Evolutionary conservation across 2,888 invertebrate genomes (phyloP).

Genomic region (Saturnia japonica): DNA sequence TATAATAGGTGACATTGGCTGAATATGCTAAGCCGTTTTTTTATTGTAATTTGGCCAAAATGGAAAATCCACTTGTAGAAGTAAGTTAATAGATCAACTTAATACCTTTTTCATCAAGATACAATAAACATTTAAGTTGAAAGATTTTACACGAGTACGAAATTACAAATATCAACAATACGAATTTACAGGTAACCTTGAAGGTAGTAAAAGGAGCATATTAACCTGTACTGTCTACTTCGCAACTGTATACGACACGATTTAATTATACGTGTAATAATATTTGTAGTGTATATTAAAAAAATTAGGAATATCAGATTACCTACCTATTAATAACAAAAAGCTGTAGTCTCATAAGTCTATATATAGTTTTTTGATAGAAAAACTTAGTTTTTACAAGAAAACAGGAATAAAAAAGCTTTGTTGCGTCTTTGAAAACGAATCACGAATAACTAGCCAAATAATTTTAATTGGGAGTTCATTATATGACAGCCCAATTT

Average conservation of each 20-base stretch:
- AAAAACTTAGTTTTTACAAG: no score
- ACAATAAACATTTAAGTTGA: background rate
- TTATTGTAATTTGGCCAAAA: background rate
- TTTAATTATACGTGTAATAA: background rate
- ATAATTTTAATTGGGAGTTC: no score
- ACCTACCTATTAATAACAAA: no score
- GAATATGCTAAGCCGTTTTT: background rate
- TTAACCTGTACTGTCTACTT: background rate
- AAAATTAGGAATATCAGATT: no score
- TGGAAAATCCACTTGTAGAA: background rate
- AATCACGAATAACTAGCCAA: no score
- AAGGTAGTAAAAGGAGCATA: constrained; percentile 5
- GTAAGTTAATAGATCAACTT: background rate
- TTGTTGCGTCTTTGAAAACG: no score
- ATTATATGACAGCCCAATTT: no score
- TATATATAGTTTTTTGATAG: no score
- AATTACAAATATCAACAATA: background rate
- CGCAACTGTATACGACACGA: background rate
- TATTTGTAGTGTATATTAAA: background rate
- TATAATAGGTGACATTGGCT: background rate
- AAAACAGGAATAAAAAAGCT: no score
- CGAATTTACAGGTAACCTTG: background rate
- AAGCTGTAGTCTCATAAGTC: no score
- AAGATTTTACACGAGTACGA: constrained; percentile 1
- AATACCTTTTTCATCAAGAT: background rate